Conservation (phyloP, 2,797 vertebrate genomes). For the Malurus splendens region DNA sequence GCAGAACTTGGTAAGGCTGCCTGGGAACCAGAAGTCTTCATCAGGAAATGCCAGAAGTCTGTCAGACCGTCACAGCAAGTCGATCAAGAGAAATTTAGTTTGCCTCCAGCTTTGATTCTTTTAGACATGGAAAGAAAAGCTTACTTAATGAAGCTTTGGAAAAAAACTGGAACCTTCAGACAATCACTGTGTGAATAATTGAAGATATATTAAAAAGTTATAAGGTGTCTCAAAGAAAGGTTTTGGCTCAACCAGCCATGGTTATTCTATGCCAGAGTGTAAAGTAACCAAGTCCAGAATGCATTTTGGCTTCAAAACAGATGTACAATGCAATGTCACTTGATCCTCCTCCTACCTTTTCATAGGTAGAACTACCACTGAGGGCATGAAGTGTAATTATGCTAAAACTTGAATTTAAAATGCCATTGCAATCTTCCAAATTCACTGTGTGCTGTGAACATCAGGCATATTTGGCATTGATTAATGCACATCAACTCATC, state of each 20-base stretch:
- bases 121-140: not conserved
- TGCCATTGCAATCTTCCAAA: constrained; percentile 33
- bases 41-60: not conserved
- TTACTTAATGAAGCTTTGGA: not conserved
- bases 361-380: constrained; percentile 52
- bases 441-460: not conserved
- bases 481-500: constrained; percentile 25
- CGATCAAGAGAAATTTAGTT: not conserved
- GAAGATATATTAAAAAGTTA: constrained; percentile 55
- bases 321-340: constrained; percentile 62
- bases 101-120: not conserved
- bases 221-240: constrained; percentile 39
- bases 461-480: constrained; percentile 48
- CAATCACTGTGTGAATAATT: constrained; percentile 50
- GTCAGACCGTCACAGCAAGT: not conserved
- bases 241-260: constrained; percentile 33
- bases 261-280: constrained; percentile 61
- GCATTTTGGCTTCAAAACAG: constrained; percentile 67
- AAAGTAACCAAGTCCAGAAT: constrained; percentile 61
- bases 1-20: not conserved
- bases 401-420: constrained; percentile 54
- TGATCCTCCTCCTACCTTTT: constrained; percentile 66
- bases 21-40: not conserved
- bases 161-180: constrained; percentile 16
- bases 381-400: constrained; percentile 71